Base-by-base conservation (phyloP, 2,797 vertebrate species). In the Protosalanx chinensis region DNA sequence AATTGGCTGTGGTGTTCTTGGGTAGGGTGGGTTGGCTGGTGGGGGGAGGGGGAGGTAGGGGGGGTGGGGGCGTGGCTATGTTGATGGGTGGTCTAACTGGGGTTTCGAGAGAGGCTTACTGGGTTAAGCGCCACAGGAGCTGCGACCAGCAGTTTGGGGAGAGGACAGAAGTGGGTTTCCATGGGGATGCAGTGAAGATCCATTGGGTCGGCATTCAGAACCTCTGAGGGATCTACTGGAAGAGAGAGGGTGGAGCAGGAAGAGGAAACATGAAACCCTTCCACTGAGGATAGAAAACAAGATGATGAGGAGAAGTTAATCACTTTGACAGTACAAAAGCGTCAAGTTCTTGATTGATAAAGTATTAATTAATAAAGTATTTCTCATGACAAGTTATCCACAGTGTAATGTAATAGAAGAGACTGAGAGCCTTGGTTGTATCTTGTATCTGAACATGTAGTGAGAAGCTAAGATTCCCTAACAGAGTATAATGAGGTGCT, bases 31-130 rank as follows among this genome's bases (percentile, higher is more conserved):
- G 46, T 64, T 20, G 63, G 51, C 79, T 68, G 65, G 18, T 61
- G 33, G 10, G 75, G 61, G 75, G 58, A 32, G 80, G 68, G 53
- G 70, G 73, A 75, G 77, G 68, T 29, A 75, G 41, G 82, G 76
- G 67, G 76, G 62, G 72, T 56, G n/a, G 72, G 64, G 27, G 75
- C 64, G 73, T 71, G 61, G 76, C 70, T 68, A 51, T 58, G 76
- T 73, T 65, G 35, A 68, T 29, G 59, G 68, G 62, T 32, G 53
- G 51, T 86, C 87, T 90, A 92, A 92, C 88, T 91, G 75, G 92
- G 92, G 91, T 93, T 91, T 88, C 93, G 93, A 91, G 93, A 91
- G 90, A 95, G 91, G 93, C 93, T 95, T 94, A 97, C 94, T 92
- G 95, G 93, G 90, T 94, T 95, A 86, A 95, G 94, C 0, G 88